These are phyloP conservation scores for Rhynchophorus ferrugineus DNA, from an alignment of 1,140 invertebrate species.

Conservation along the genomic window DNA sequence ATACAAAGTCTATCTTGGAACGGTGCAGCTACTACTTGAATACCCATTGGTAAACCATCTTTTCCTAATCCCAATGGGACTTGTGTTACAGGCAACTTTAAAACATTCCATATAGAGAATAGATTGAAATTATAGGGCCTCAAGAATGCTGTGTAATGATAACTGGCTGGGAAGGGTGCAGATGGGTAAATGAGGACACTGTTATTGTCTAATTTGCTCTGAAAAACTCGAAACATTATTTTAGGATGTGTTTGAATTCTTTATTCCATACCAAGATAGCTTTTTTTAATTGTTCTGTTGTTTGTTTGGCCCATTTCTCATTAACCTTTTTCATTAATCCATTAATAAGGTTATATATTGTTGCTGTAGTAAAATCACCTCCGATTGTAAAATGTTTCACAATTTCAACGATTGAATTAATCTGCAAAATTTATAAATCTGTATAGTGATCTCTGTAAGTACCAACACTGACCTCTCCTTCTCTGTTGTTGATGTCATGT, in stretches of 20 bases:
- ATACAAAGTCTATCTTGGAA: constrained; percentile 74
- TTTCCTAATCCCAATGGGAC: constrained; percentile 65
- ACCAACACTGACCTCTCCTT: constrained; percentile 37
- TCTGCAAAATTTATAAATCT: constrained; percentile 11
- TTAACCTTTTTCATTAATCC: constrained; percentile 55
- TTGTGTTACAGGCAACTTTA: constrained; percentile 79
- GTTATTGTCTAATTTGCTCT: constrained; percentile 65
- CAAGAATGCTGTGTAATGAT: constrained; percentile 74
- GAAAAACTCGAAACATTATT: constrained; percentile 22
- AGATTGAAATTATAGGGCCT: constrained; percentile 84
- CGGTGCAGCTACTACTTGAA: constrained; percentile 73
- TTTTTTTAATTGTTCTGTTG: constrained; percentile 51
- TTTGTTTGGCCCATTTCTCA: constrained; percentile 52
- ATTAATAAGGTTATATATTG: constrained; percentile 60
- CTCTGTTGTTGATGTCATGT: constrained; percentile 52
- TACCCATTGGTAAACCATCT: constrained; percentile 69
- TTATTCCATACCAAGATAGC: constrained; percentile 49
- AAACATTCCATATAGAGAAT: constrained; percentile 81
- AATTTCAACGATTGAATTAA: constrained; percentile 48
- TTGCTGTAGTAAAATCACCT: constrained; percentile 56
- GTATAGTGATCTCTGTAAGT: neutral
- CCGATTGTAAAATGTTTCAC: constrained; percentile 49
- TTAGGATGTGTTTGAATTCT: neutral
- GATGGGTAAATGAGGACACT: constrained; percentile 82
- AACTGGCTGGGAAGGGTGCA: constrained; percentile 71